Conservation (phyloP, 2,113 vertebrate genomes). For the Urocolius indicus region DNA sequence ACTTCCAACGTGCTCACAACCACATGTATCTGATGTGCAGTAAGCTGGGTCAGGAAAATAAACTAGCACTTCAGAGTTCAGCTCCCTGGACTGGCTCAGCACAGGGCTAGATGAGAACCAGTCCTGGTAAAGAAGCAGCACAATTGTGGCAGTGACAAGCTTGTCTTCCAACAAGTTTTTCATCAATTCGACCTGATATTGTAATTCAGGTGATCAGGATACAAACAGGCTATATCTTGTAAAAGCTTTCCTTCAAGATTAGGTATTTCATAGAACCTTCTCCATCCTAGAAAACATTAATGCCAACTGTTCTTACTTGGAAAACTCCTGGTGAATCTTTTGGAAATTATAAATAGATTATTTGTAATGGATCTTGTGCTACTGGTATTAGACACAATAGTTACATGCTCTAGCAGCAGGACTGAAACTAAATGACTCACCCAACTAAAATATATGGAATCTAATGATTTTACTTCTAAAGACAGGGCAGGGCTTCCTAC, state of each 20-base stretch:
- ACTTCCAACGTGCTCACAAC: not conserved
- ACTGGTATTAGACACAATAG: not conserved
- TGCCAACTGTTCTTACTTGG: not conserved
- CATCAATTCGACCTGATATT: not conserved
- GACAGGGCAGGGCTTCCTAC: not conserved
- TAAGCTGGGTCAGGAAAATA: not conserved
- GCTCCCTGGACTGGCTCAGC: not conserved
- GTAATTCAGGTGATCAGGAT: not conserved
- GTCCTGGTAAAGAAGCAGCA: not conserved
- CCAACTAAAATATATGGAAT: not conserved
- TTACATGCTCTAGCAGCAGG: not conserved
- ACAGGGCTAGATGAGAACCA: not conserved
- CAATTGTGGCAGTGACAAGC: not conserved
- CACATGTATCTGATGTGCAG: rapidly evolving
- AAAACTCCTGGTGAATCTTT: not conserved
- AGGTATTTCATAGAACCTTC: not conserved
- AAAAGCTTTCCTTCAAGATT: not conserved
- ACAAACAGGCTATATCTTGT: not conserved
- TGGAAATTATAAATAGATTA: not conserved
- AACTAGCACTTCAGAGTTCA: not conserved
- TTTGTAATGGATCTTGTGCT: not conserved
- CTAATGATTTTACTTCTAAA: not conserved
- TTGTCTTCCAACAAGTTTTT: not conserved
- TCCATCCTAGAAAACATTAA: not conserved
- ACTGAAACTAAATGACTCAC: slow-evolving; percentile 10